Conservation (phyloP, 2,888 invertebrate species). For the Eupithecia exiguata region DNA sequence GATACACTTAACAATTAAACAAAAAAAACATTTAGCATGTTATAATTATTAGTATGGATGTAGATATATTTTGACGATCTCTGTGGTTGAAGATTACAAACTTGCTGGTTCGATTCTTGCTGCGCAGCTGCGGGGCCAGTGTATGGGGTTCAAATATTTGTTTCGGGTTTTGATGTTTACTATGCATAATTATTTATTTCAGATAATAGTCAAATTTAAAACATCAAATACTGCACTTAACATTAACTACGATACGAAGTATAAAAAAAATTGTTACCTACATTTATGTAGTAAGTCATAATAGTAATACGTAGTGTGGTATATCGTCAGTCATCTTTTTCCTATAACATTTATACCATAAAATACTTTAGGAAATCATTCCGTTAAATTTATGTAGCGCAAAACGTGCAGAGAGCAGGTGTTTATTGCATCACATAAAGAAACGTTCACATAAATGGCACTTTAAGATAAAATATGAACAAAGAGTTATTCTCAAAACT, state of each 20-base stretch:
- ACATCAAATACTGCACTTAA: too few species aligned
- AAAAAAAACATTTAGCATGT: too few species aligned
- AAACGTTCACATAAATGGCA: not conserved
- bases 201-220: too few species aligned
- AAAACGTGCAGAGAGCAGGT: not conserved
- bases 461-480: not conserved
- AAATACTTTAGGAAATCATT: not conserved
- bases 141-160: not conserved
- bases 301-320: too few species aligned
- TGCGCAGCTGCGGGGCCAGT: not conserved
- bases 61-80: too few species aligned
- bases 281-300: too few species aligned
- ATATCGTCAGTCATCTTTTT: too few species aligned
- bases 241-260: too few species aligned
- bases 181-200: not conserved
- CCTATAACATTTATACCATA: not conserved
- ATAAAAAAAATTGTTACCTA: too few species aligned
- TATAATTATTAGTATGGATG: too few species aligned
- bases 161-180: not conserved
- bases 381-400: not conserved
- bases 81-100: not conserved
- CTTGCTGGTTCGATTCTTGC: not conserved
- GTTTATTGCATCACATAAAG: not conserved
- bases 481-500: not conserved
- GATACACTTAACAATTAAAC: too few species aligned